Conservation (phyloP, 2,888 invertebrate species). For the Oscheius myriophilus region DNA sequence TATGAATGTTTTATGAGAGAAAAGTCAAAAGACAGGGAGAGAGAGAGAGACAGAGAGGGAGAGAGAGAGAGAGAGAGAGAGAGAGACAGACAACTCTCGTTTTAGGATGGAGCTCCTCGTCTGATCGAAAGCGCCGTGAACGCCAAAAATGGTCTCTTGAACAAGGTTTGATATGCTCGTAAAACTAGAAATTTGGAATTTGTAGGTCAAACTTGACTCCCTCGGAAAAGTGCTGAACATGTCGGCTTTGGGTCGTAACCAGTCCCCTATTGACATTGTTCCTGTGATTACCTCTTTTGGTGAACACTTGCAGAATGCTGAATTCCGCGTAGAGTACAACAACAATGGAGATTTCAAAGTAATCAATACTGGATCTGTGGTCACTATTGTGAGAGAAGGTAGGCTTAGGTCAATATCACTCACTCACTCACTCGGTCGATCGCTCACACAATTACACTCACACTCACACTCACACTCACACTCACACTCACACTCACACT, state of each 20-base stretch:
- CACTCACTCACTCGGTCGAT: too few species aligned
- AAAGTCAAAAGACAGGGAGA: too few species aligned
- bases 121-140: conserved; percentile 52
- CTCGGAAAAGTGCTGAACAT: conserved; percentile 62
- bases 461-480: too few species aligned
- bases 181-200: neutral
- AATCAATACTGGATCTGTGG: conserved; percentile 55
- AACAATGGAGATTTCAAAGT: conserved; percentile 61
- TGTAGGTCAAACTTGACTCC: conserved; percentile 61
- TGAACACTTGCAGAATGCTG: conserved; percentile 62
- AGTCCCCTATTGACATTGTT: conserved; percentile 69
- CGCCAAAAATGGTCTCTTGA: conserved; percentile 54
- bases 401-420: neutral
- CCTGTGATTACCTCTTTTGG: conserved; percentile 68
- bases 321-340: conserved; percentile 66
- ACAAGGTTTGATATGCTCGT: conserved; percentile 29
- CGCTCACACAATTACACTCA: too few species aligned
- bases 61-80: too few species aligned
- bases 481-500: too few species aligned
- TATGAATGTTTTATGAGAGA: too few species aligned
- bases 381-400: conserved; percentile 52
- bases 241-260: conserved; percentile 57
- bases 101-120: conserved; percentile 53
- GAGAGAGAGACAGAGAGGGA: too few species aligned
- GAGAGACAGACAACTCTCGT: neutral